Evolutionary conservation across 2,888 invertebrate species (phyloP), one percentile per base, ranked within the genome.

Genomic region (Scaptomyza polygonia): DNA sequence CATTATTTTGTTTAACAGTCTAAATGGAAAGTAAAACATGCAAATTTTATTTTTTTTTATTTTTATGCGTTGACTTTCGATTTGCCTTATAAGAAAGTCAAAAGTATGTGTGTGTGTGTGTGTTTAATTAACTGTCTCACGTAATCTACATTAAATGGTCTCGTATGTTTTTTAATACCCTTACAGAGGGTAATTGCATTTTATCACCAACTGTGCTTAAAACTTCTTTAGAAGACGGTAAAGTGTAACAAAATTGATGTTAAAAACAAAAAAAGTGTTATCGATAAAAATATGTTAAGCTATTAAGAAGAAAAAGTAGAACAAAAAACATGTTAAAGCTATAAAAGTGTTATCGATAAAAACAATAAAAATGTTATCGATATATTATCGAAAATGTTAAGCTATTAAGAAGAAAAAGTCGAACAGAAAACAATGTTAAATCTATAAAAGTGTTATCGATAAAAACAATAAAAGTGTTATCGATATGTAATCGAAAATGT

Each of bases 1-100:
- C 8, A 43, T 44, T 53, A 0, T 32, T 12, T 32, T 3, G 45
- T 48, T 14, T 16, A 47, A 16, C 12, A 16, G 42, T n/a, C 29
- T 12, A 53, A 72, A 75, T 75, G 76, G 72, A 76, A 76, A 73
- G 77, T 76, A 32, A 16, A 39, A 66, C 30, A 55, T 48, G 54
- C 39, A 29, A 56, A 61, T 62, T 39, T 48, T 32, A 43, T 59
- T 16, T 16, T 48, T 32, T 48, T 59, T 16, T 16, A 9, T 27
- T 61, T 34, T 62, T 63, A 61, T 76, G 54, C 73, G 57, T 72
- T 77, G 72, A 73, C 73, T 73, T 76, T 73, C 77, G 52, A 71
- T 75, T 76, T 5, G 40, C 34, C 55, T n/a, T n/a, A 34, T 40
- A 76, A 59, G 71, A 64, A 70, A 72, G 71, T 58, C 64, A 48